Base-by-base conservation (phyloP, 2,888 invertebrate species). In the Agrochola lota region DNA sequence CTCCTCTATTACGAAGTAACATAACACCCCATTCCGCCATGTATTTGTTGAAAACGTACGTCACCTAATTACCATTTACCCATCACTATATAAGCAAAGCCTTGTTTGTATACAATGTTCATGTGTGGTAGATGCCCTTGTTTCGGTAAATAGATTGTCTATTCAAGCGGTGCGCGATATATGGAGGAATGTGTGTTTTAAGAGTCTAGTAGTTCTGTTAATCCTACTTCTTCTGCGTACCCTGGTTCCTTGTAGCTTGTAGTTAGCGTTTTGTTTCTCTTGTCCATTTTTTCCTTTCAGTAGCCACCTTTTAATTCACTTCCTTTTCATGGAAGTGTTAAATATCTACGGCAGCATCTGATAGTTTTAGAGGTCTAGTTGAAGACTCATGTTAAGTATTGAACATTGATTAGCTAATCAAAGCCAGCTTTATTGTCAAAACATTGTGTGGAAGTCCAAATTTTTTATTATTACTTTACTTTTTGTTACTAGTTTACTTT, bases 21-120 rank as follows among this genome's bases (percentile, higher is more conserved):
- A 40, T 43, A 57, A 55, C 49, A 62, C 71, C 26, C 23, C 20
- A 59, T 35, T 46, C 0, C 26, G 55, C 11, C 15, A 46, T 30
- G 11, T 81, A 73, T 73, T 81, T 81, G 20, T 12, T 43, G 1
- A 55, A 52, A 55, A 60, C 23, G 26, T 62, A 15, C 62, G 73
- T 80, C 81, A 71, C 7, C 49, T 84, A 80, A 70, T 85, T 84
- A 71, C 74, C 43, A 70, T 62, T 15, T 46, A 15, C 43, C 49
- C 73, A 66, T 66, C 35, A 71, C 52, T 46, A 84, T 66, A 73
- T 64, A 35, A 30, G 57, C 35, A 23, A 20, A 62, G 30, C 43
- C 26, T n/a, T 63, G 43, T 80, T 43, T 57, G 49, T 8, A 35
- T 17, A 59, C 9, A 64, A 60, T 60, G 64, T 66, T 40, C 40